Conservation (phyloP, 2,797 vertebrate genomes). For the Malacoctenus gilli region DNA sequence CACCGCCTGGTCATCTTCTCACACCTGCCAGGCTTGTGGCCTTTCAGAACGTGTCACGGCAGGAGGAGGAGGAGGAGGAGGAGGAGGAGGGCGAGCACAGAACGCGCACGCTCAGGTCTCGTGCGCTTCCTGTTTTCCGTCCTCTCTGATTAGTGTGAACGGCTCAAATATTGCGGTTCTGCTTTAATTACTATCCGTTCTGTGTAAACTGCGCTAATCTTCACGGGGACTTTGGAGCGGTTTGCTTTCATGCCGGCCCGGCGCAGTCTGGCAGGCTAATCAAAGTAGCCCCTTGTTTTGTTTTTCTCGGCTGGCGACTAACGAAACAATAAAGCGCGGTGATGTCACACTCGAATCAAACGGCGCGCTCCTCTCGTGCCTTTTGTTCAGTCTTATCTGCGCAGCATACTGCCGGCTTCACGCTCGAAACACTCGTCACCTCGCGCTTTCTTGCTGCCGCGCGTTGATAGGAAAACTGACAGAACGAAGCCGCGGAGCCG, state of each 20-base stretch:
- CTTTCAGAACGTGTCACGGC: neutral
- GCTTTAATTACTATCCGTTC: conserved; percentile 11
- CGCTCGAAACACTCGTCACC: neutral
- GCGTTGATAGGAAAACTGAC: neutral
- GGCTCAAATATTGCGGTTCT: neutral
- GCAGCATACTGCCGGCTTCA: conserved; percentile 11
- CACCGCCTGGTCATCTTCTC: conserved; percentile 5
- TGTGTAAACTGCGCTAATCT: conserved; percentile 31
- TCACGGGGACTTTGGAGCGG: conserved; percentile 29
- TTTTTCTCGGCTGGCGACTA: conserved; percentile 2
- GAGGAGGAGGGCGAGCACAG: neutral
- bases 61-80: neutral
- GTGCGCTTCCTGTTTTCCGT: neutral
- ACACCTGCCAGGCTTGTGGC: conserved; percentile 10
- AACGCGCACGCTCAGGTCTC: neutral
- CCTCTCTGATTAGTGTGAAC: neutral
- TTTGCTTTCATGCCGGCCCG: conserved; percentile 29
- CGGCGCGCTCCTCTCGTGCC: conserved; percentile 3
- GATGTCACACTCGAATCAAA: conserved; percentile 14
- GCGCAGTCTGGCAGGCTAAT: conserved; percentile 43
- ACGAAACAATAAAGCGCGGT: conserved; percentile 10
- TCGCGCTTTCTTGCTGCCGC: neutral
- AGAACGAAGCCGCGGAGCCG: conserved; percentile 6
- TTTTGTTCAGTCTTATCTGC: conserved; percentile 1
- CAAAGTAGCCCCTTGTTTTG: conserved; percentile 34